A percentile compares a stretch with the other conserved stretches of the same genome.
These are phyloP conservation scores for Polydesmus complanatus DNA, from an alignment of 2,888 invertebrate genomes.

Conservation along the genomic window DNA sequence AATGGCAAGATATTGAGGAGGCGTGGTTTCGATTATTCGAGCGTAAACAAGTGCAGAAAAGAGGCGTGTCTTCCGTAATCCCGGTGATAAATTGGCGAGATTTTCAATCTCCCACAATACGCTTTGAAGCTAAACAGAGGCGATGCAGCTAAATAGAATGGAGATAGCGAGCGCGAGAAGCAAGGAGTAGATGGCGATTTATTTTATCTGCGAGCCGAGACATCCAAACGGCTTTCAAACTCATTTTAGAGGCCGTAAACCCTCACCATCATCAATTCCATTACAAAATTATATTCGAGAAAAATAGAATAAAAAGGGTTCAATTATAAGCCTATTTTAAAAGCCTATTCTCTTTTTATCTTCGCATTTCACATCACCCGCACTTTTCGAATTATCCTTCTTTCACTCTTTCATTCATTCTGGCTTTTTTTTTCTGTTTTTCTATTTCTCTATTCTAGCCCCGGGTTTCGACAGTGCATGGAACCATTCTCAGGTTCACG, in stretches of 20 bases:
- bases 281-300: not conserved
- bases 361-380: too few relatives aligned
- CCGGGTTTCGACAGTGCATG: constrained; percentile 12
- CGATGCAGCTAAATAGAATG: not conserved
- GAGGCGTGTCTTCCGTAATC: not conserved
- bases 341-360: not conserved
- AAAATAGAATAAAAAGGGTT: not conserved
- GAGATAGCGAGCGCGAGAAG: not conserved
- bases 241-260: constrained; percentile 7
- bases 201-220: not conserved
- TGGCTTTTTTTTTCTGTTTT: not conserved
- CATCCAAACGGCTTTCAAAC: constrained; percentile 10
- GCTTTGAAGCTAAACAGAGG: too few relatives aligned
- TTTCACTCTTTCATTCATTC: too few relatives aligned
- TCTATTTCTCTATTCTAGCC: not conserved
- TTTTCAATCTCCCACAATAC: too few relatives aligned
- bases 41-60: not conserved
- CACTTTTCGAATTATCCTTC: too few relatives aligned
- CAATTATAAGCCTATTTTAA: not conserved
- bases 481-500: constrained; percentile 8
- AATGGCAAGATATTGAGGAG: too few relatives aligned
- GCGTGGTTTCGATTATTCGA: too few relatives aligned
- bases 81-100: not conserved
- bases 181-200: too few relatives aligned
- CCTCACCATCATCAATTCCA: not conserved